A percentile compares a stretch with the other conserved stretches of the same genome.
These are phyloP conservation scores for Cistogaster globosa DNA, from an alignment of 2,888 invertebrate species.

Conservation along the genomic window DNA sequence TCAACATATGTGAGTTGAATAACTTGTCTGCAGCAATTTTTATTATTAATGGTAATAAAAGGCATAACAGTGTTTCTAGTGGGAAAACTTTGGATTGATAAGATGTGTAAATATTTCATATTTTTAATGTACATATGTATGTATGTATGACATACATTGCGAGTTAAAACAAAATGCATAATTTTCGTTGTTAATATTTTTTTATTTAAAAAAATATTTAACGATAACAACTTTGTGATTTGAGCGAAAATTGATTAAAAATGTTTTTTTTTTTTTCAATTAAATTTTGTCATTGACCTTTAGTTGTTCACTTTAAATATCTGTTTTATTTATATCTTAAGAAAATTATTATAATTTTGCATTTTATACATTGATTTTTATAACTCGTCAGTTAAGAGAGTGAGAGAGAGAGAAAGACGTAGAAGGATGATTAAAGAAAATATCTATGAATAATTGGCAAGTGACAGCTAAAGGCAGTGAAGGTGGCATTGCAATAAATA, in stretches of 20 bases:
- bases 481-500: conserved; percentile 59
- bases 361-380: conserved; percentile 47
- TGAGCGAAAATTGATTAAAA: too few relatives aligned
- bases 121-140: too few relatives aligned
- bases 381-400: too few relatives aligned
- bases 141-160: too few relatives aligned
- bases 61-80: neutral
- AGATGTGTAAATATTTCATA: too few relatives aligned
- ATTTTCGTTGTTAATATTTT: too few relatives aligned
- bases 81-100: neutral
- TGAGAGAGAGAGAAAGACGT: neutral
- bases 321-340: conserved; percentile 15
- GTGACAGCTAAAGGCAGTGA: conserved; percentile 63
- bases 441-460: conserved; percentile 50
- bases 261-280: neutral
- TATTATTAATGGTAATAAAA: neutral
- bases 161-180: too few relatives aligned
- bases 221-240: too few relatives aligned
- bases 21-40: conserved; percentile 8
- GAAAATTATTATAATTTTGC: conserved; percentile 47
- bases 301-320: conserved; percentile 9
- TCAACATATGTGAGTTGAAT: conserved; percentile 57
- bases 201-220: too few relatives aligned
- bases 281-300: conserved; percentile 62
- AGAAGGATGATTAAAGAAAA: neutral